These are phyloP conservation scores for Caenorhabditis remanei DNA, from an alignment of 1,140 invertebrate genomes.

Conservation along the genomic window DNA sequence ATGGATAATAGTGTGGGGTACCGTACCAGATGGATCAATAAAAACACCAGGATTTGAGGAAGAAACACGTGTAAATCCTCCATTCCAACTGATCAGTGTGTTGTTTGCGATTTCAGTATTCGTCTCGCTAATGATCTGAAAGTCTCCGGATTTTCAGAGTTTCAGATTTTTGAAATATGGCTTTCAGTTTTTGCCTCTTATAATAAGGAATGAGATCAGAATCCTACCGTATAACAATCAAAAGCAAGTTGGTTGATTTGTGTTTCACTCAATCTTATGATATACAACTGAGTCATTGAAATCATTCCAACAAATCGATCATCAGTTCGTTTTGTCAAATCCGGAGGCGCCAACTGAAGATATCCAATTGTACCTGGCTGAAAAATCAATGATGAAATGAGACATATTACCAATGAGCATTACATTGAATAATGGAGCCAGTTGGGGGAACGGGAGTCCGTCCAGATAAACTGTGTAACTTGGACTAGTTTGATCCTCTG, in stretches of 20 bases:
- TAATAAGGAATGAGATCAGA: no score
- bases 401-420: background rate
- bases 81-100: slow-evolving; percentile 19
- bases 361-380: background rate
- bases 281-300: slow-evolving; percentile 27
- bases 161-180: background rate
- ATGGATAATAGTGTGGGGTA: background rate
- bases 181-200: no score
- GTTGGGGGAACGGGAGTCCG: background rate
- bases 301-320: slow-evolving; percentile 32
- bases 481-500: background rate
- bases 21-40: slow-evolving; percentile 20
- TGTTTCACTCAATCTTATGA: background rate
- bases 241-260: slow-evolving; percentile 26
- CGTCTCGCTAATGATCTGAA: background rate
- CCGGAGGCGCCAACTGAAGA: background rate
- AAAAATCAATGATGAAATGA: background rate
- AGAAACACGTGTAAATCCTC: slow-evolving; percentile 19
- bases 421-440: background rate
- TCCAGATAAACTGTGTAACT: slow-evolving; percentile 36
- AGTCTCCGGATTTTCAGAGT: background rate
- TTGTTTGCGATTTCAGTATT: background rate
- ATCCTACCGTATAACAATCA: slow-evolving; percentile 15
- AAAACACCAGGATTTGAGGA: slow-evolving; percentile 37
- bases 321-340: background rate